Evolutionary conservation across 2,113 vertebrate species (phyloP), one percentile per base, ranked within the genome.

Genomic region (Podarcis cretensis): DNA sequence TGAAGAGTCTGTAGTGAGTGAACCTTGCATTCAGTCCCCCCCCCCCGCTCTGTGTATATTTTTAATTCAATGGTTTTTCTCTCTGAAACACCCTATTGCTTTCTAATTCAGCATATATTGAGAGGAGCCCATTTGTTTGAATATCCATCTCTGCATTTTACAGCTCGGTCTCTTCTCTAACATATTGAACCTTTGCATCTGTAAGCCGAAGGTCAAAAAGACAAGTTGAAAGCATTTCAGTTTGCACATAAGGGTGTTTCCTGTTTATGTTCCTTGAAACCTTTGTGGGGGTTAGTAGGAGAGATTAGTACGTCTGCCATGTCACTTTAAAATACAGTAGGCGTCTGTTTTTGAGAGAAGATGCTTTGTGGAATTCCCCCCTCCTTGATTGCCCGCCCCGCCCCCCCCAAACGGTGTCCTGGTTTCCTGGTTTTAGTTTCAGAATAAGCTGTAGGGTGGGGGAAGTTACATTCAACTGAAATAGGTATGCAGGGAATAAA

Each of bases 191-290:
- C 71, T 68, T 66, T 91, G 87, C 16, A 2, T 89, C 82, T 83
- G 89, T 27, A 2, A 88, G 35, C 81, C 37, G 79, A 88, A 92
- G 91, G 87, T 93, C 87, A 91, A 84, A 23, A 91, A 80, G 71
- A 92, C 85, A 93, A 91, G 91, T 92, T 43, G 25, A 75, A 88
- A 92, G 81, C 87, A 92, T 85, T 95, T 92, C 37, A 43, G 84
- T 89, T 91, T 88, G 63, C 91, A 89, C 88, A 85, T 89, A 81
- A 81, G 73, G n/a, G 9, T 93, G 81, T 76, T 95, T 94, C 93
- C 93, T 95, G 91, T 92, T 95, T 95, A 95, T 37, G 6, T 35
- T 89, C 14, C 77, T 79, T 80, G 66, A 76, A 54, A 90, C 92
- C 85, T 92, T 89, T 80, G 68, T 69, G 79, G 92, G 86, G n/a